Evolutionary conservation across 2,888 invertebrate species (phyloP), one percentile per base, ranked within the genome.

Genomic region (Sphecodes monilicornis): DNA sequence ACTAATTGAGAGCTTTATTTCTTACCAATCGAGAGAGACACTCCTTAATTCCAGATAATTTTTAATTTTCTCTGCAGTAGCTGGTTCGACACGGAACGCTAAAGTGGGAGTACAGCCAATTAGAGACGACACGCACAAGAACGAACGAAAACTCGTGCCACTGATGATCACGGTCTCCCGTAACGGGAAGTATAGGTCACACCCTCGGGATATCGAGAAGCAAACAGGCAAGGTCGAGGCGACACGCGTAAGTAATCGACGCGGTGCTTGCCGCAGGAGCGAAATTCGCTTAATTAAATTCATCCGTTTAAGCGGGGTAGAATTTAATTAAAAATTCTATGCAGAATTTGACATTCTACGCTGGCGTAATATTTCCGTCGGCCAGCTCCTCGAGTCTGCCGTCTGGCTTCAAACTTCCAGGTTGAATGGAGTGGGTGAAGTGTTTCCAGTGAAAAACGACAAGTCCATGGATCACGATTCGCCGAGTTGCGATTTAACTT

Each of bases 231-330:
- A 66, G 66, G 18, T 8, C 36, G 36, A 36, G 36, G 32, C 66
- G 22, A 66, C 36, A 66, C 36, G 66, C 22, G 66, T 22, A 22
- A 32, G 36, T 10, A 66, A 60, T 60, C 60, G 60, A 29, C 60
- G 16, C 16, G 29, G 16, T 16, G 29, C 32, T 66, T 32, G 64
- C 32, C 18, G 32, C 18, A 32, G 22, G 4, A 36, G 66, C 22
- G 66, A 36, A n/a, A 68, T 39, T 68, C 68, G 68, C 39, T 68
- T 68, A 68, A 68, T 39, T 68, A 68, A 68, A 68, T 68, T 68
- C n/a, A 68, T 68, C 11, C n/a, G 10, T 6, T 39, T 4, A 68
- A 68, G 22, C 36, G 13, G 36, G 39, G 13, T 39, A 68, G 36
- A 22, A 39, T 39, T 68, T 68, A 68, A 68, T 68, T 68, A 68